Evolutionary conservation across 1,140 invertebrate species (phyloP).

Genomic region (Drosophila bocqueti): DNA sequence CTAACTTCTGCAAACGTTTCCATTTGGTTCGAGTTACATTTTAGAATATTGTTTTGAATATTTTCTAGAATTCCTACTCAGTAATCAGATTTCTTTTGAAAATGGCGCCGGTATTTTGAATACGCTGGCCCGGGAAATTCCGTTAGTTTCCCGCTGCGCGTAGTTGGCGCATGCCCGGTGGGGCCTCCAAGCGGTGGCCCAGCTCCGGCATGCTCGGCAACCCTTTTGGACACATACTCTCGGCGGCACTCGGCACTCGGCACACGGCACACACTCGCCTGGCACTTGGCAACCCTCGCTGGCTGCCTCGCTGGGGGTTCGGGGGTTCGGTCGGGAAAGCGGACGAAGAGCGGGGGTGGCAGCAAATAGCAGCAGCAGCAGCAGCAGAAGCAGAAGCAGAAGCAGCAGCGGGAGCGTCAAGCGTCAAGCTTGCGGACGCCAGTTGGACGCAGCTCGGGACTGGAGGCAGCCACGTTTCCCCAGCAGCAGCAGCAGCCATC

Average conservation of each 20-base stretch:
- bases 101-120: slow-evolving; percentile 16
- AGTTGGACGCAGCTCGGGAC: slow-evolving; percentile 48
- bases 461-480: slow-evolving; percentile 45
- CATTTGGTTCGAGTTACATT: no score
- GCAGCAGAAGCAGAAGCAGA: background rate
- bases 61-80: no score
- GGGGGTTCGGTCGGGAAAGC: slow-evolving; percentile 5
- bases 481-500: slow-evolving; percentile 19
- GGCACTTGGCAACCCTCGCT: slow-evolving; percentile 37
- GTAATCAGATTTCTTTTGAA: background rate
- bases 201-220: slow-evolving; percentile 13
- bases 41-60: no score
- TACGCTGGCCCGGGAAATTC: background rate
- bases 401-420: slow-evolving; percentile 8
- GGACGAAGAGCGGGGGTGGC: slow-evolving; percentile 16
- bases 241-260: background rate
- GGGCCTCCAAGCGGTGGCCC: slow-evolving; percentile 1
- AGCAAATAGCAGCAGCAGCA: slow-evolving; percentile 3
- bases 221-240: slow-evolving; percentile 22
- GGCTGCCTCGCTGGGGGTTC: slow-evolving; percentile 2
- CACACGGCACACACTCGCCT: slow-evolving; percentile 25
- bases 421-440: slow-evolving; percentile 41
- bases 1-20: no score
- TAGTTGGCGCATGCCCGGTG: slow-evolving; percentile 32
- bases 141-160: background rate